Evolutionary conservation across 1,140 invertebrate species (phyloP).

Genomic region (Acromyrmex charruanus): DNA sequence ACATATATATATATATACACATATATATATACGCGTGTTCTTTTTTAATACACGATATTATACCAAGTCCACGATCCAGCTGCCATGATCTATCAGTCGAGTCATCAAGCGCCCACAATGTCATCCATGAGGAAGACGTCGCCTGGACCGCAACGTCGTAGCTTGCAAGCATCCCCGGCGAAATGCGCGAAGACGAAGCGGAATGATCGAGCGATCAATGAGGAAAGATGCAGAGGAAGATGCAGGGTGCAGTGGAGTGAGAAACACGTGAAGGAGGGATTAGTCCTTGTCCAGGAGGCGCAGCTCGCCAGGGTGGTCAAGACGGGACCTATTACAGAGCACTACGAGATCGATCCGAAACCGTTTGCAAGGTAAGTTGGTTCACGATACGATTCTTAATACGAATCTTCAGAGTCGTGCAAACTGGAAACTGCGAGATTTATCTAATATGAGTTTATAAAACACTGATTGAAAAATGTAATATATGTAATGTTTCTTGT

Average conservation of each 20-base stretch:
- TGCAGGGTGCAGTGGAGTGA: conserved; percentile 86
- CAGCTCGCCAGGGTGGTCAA: conserved; percentile 85
- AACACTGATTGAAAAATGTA: neutral
- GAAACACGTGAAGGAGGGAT: conserved; percentile 85
- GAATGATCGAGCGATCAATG: conserved; percentile 64
- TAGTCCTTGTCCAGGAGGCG: conserved; percentile 84
- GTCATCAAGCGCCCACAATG: conserved; percentile 84
- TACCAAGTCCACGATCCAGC: neutral
- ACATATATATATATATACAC: neutral
- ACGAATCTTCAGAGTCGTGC: neutral
- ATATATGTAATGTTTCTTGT: neutral
- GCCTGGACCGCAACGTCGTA: conserved; percentile 80
- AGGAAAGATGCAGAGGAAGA: conserved; percentile 81
- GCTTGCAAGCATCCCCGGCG: conserved; percentile 74
- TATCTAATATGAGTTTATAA: neutral
- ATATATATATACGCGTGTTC: neutral
- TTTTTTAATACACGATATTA: neutral
- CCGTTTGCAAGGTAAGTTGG: conserved; percentile 84
- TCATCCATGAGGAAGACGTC: conserved; percentile 83
- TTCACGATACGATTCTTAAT: neutral
- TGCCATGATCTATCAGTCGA: conserved; percentile 83
- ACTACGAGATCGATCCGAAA: conserved; percentile 85
- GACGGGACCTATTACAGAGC: conserved; percentile 83
- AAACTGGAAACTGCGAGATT: neutral
- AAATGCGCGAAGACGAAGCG: conserved; percentile 68